A percentile compares a stretch with the other conserved stretches of the same genome.
Conservation (phyloP, 2,888 invertebrate genomes). For the Euclidia mi region DNA sequence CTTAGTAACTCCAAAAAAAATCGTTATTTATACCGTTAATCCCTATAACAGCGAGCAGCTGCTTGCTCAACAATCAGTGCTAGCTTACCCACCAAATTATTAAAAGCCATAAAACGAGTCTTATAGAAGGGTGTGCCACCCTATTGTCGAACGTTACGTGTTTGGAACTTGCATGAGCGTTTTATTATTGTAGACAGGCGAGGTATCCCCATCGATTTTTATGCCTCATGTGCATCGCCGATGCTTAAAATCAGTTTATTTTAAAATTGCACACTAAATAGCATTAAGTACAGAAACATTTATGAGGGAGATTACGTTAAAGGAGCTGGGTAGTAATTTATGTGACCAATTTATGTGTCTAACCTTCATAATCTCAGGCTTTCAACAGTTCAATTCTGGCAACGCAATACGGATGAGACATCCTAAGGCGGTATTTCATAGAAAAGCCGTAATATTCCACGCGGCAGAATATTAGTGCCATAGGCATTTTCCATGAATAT, state of each 20-base stretch:
- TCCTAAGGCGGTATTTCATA: too few species aligned
- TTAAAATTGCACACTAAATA: background rate
- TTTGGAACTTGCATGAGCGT: slow-evolving; percentile 80
- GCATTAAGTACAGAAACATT: background rate
- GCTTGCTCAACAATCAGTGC: slow-evolving; percentile 84
- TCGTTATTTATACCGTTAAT: slow-evolving; percentile 78
- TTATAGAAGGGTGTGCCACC: slow-evolving; percentile 86
- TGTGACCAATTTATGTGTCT: too few species aligned
- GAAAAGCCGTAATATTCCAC: background rate
- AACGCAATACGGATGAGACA: too few species aligned
- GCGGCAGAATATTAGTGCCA: slow-evolving; percentile 10
- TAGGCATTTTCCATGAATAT: slow-evolving; percentile 36
- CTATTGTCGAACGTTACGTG: slow-evolving; percentile 82
- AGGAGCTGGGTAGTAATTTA: too few species aligned
- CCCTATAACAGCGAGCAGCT: slow-evolving; percentile 82
- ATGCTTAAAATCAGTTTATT: slow-evolving; percentile 24
- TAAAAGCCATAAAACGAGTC: slow-evolving; percentile 89
- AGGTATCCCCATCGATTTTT: slow-evolving; percentile 76
- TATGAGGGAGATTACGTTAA: too few species aligned
- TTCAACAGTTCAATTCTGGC: background rate
- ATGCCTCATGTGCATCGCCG: slow-evolving; percentile 33
- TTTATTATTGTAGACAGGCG: slow-evolving; percentile 83
- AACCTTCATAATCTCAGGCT: background rate
- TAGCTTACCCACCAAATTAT: slow-evolving; percentile 87
- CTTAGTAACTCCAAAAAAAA: slow-evolving; percentile 68